Evolutionary conservation across 2,113 vertebrate species (phyloP), one percentile per base, ranked within the genome.

Genomic region (Ahaetulla prasina): DNA sequence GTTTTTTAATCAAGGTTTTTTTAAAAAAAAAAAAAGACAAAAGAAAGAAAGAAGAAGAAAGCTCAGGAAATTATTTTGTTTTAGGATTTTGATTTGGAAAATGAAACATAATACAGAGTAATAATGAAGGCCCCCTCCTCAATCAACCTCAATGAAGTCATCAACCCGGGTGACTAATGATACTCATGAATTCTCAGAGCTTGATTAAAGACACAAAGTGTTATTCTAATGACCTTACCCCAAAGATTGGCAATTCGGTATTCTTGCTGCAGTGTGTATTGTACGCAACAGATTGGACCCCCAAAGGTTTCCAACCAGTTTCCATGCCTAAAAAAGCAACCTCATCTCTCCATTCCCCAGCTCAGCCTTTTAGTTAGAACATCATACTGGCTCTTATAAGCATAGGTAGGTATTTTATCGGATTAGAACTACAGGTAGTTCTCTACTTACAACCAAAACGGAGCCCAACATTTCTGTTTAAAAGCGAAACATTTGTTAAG

Each of bases 101-200:
- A 95, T 92, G 89, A 96, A 96, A 74, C 92, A 52, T 88, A 94
- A 90, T 95, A 92, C 95, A 91, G 89, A 95, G 91, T 91, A 94
- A 88, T 94, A 94, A 95, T 94, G 95, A 96, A 94, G 90, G 63
- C 91, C 94, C 92, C 94, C 74, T 80, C 91, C 91, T 94, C 95
- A 96, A 92, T 95, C 96, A 96, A 95, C 91, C 57, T 96, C 93
- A 92, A 50, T 95, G 94, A 95, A 96, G 93, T 93, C 93, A 92
- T 95, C 95, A 95, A 30, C 91, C 91, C 86, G 49, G 35, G 80
- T 95, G 92, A 92, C 95, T 96, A 94, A 94, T 94, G 95, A 89
- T 94, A 68, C 68, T 95, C 47, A 85, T 95, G 92, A 95, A 94
- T 95, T 96, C 95, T 93, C 92, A 92, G 90, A 93, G 93, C 60